Base-by-base conservation (phyloP, 2,113 vertebrate genomes). In the Acanthochromis polyacanthus region DNA sequence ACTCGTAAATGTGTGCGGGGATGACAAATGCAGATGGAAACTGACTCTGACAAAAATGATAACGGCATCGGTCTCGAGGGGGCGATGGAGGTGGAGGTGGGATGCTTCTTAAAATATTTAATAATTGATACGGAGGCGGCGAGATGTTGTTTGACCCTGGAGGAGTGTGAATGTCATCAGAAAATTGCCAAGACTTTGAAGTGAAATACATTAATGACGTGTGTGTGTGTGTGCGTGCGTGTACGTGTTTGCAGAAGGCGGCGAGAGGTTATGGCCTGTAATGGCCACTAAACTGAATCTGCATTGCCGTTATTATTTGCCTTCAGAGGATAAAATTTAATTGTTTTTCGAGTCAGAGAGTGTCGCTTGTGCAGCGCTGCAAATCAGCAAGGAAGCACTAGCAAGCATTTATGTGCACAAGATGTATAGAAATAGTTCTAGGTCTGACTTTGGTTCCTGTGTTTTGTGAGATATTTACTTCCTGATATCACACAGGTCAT, bases 21-120 rank as follows among this genome's bases (percentile, higher is more conserved):
- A 97, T 98, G 98, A 98, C 97, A 96, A 99, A 99, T 99, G 97
- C 94, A 93, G 96, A 96, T 95, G 97, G 96, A 98, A 99, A 99
- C 95, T 95, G 95, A 96, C 96, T 98, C 96, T 98, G 97, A 99
- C 97, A 98, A 99, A 99, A 98, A 97, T 96, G 97, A 99, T 99
- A 98, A 99, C 97, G 94, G 96, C 96, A 96, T 97, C 96, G 96
- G 96, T 99, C 98, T 97, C 88, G 51, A 88, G 92, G 92, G 91
- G 90, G 80, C 74, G 89, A 84, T 51, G 75, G 88, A 88, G 95
- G 96, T 96, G 96, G 95, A 96, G 96, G 96, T 95, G 96, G 96
- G 95, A 96, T 74, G 95, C 97, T 98, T 97, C 97, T 99, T 98
- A 98, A 98, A 99, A 99, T 98, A 99, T 99, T 99, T 98, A 99